A percentile compares a stretch with the other conserved stretches of the same genome.
phyloP scores from a whole-genome alignment of 1,140 invertebrate species.

The Tenebrio molitor region DNA sequence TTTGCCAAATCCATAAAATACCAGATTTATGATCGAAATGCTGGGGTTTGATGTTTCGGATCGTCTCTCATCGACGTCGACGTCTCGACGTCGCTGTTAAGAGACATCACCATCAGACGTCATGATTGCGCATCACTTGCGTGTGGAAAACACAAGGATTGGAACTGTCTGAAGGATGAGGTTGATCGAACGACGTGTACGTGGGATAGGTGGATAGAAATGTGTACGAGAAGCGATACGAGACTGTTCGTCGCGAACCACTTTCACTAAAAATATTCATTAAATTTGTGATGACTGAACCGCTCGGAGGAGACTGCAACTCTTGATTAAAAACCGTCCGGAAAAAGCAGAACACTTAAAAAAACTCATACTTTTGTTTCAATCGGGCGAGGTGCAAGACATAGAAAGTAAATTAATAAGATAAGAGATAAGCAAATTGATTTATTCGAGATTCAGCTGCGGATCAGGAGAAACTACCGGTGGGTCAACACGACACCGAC shows the following conservation, averaged over 20 bases:
- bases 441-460: background rate
- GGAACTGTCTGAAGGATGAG: background rate
- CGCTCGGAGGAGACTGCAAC: background rate
- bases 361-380: slow-evolving; percentile 12
- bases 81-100: slow-evolving; percentile 27
- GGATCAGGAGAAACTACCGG: background rate
- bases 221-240: background rate
- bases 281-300: slow-evolving; percentile 30
- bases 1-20: slow-evolving; percentile 25
- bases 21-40: slow-evolving; percentile 13
- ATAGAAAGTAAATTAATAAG: slow-evolving; percentile 13
- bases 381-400: background rate
- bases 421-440: slow-evolving; percentile 12
- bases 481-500: too few relatives aligned
- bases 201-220: slow-evolving; percentile 10
- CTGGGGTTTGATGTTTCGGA: slow-evolving; percentile 20
- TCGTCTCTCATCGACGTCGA: slow-evolving; percentile 15
- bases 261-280: slow-evolving; percentile 41
- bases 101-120: slow-evolving; percentile 18
- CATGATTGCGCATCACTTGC: slow-evolving; percentile 15
- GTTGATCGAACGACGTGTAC: background rate
- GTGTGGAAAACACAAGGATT: slow-evolving; percentile 13
- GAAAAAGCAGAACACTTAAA: background rate
- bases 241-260: slow-evolving; percentile 5
- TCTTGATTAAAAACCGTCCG: background rate